Conservation (phyloP, 2,797 vertebrate species). For the Molossus molossus region DNA sequence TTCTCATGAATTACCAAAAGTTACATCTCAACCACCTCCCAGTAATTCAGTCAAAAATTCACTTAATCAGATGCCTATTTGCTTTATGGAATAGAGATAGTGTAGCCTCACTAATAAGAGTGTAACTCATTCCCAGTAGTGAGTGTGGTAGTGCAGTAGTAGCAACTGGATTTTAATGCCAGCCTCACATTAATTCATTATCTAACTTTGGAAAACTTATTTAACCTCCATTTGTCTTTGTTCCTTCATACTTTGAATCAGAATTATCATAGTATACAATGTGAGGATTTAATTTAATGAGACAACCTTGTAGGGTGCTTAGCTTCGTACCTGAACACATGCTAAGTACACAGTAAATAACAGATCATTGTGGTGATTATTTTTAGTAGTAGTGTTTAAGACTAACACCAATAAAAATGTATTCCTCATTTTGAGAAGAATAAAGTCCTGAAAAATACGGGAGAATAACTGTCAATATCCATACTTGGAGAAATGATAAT, state of each 20-base stretch:
- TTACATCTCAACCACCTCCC: background rate
- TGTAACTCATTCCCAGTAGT: background rate
- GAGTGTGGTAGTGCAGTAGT: accelerated
- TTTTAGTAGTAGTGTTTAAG: background rate
- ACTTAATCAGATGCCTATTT: background rate
- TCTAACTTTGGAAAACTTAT: background rate
- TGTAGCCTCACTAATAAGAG: background rate
- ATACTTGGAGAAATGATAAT: background rate
- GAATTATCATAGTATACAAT: background rate
- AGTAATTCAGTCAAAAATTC: background rate
- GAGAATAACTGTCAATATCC: background rate
- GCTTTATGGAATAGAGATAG: background rate
- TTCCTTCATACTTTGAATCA: background rate
- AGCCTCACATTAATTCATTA: background rate
- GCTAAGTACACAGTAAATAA: background rate
- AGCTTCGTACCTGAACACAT: background rate
- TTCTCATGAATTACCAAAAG: background rate
- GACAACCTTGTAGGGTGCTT: background rate
- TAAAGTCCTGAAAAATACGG: background rate
- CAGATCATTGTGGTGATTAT: background rate
- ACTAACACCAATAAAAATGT: background rate
- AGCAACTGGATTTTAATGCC: background rate
- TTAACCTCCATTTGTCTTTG: background rate
- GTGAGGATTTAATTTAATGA: background rate
- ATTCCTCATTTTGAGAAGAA: slow-evolving; percentile 51